These are phyloP conservation scores for Tinea semifulvella DNA, from an alignment of 2,888 invertebrate genomes.

Conservation along the genomic window DNA sequence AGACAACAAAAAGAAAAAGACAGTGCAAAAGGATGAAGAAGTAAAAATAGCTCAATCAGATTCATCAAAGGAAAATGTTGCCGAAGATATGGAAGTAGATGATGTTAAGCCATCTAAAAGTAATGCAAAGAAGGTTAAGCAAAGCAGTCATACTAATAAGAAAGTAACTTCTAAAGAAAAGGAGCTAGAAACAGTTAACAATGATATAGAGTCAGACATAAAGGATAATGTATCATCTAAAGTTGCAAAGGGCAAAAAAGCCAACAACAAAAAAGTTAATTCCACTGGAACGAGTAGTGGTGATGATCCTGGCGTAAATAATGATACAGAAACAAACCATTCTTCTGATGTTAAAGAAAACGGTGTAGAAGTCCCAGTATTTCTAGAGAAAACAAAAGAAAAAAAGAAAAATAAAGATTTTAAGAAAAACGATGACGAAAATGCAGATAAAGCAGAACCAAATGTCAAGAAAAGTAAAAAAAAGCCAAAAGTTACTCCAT, in stretches of 20 bases:
- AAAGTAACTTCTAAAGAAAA: conserved; percentile 33
- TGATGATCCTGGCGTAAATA: neutral
- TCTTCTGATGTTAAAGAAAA: conserved; percentile 31
- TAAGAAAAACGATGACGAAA: neutral
- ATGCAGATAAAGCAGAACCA: neutral
- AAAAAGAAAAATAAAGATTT: neutral
- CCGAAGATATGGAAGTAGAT: conserved; percentile 12
- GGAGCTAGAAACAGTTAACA: too few relatives aligned
- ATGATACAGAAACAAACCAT: conserved; percentile 14
- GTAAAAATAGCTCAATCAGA: neutral
- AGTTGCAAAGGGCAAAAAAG: conserved; percentile 36
- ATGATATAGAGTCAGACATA: conserved; percentile 23
- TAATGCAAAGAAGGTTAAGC: conserved; percentile 37
- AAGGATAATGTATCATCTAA: conserved; percentile 19
- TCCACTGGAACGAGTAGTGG: neutral
- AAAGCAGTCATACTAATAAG: conserved; percentile 39
- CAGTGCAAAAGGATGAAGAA: neutral
- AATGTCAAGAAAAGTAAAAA: neutral
- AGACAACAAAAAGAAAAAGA: neutral
- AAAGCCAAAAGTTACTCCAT: too few relatives aligned
- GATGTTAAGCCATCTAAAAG: conserved; percentile 16
- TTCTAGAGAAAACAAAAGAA: neutral
- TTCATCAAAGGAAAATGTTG: conserved; percentile 16
- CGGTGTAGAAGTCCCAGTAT: neutral
- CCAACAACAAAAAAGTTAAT: conserved; percentile 39